phyloP scores from a whole-genome alignment of 2,797 vertebrate species.

The Enteromius afrohamiltoni region DNA sequence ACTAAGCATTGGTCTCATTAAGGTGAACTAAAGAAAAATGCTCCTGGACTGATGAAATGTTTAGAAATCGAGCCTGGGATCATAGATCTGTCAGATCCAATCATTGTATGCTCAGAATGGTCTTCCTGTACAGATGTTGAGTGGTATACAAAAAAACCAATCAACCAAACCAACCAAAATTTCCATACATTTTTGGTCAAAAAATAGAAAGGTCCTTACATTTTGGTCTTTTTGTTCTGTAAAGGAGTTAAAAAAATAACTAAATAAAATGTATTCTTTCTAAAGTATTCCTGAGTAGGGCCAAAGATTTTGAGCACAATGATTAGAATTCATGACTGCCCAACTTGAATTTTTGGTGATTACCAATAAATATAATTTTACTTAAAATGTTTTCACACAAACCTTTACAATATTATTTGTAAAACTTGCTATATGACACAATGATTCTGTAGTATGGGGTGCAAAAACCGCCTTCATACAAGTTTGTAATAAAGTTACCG shows the following conservation, averaged over 20 bases:
- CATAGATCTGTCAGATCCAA: neutral
- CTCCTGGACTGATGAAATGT: slow-evolving; percentile 7
- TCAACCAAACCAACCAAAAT: no score
- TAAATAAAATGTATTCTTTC: neutral
- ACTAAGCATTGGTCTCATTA: slow-evolving; percentile 22
- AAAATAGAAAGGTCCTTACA: slow-evolving; percentile 28
- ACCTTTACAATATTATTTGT: slow-evolving; percentile 6
- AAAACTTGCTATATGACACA: neutral
- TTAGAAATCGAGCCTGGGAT: neutral
- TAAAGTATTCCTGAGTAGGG: slow-evolving; percentile 49
- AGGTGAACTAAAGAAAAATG: slow-evolving; percentile 17
- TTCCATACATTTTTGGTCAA: slow-evolving; percentile 42
- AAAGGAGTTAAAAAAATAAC: slow-evolving; percentile 28
- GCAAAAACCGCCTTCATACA: neutral
- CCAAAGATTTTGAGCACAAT: slow-evolving; percentile 1
- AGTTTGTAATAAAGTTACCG: neutral
- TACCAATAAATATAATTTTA: slow-evolving; percentile 17
- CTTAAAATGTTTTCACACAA: neutral
- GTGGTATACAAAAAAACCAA: slow-evolving; percentile 35
- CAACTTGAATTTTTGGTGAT: slow-evolving; percentile 9
- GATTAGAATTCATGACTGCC: neutral
- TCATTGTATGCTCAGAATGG: neutral
- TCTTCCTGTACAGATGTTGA: neutral
- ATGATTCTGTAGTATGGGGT: slow-evolving; percentile 1
- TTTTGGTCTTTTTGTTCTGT: slow-evolving; percentile 47